Evolutionary conservation across 2,888 invertebrate genomes (phyloP).

Genomic region (Drosophila koepferae): DNA sequence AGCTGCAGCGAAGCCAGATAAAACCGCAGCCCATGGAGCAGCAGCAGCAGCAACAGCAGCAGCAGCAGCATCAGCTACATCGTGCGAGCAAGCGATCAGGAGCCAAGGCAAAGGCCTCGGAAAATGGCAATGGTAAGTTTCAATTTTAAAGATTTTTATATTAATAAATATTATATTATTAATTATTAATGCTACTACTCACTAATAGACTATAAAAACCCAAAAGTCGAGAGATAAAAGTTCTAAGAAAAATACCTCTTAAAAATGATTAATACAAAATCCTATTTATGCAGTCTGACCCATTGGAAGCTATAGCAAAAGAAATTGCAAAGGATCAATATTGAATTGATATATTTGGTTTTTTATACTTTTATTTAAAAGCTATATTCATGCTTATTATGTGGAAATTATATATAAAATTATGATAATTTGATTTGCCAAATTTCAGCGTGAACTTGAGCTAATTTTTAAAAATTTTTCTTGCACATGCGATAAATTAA

Average conservation of each 20-base stretch:
- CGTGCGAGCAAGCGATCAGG: constrained; percentile 76
- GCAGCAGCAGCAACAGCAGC: constrained; percentile 30
- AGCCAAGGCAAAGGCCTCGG: constrained; percentile 56
- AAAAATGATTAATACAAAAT: neutral
- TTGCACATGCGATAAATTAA: neutral
- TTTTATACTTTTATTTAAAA: neutral
- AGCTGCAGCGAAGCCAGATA: constrained; percentile 70
- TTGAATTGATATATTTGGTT: neutral
- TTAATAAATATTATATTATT: too few relatives aligned
- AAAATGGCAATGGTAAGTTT: constrained; percentile 63
- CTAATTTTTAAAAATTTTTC: neutral
- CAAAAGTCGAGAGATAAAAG: neutral
- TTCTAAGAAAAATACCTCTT: neutral
- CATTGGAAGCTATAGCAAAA: neutral
- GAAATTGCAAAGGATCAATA: neutral
- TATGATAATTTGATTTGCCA: too few relatives aligned
- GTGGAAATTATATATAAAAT: too few relatives aligned
- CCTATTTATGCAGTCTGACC: neutral
- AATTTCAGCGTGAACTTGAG: neutral
- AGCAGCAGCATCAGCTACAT: constrained; percentile 39
- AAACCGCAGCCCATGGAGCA: constrained; percentile 74
- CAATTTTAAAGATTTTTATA: neutral
- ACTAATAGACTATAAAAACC: too few relatives aligned
- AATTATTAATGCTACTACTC: too few relatives aligned
- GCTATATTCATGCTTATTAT: neutral